Evolutionary conservation across 2,888 invertebrate species (phyloP).

Genomic region (Platycheirus rosarum): DNA sequence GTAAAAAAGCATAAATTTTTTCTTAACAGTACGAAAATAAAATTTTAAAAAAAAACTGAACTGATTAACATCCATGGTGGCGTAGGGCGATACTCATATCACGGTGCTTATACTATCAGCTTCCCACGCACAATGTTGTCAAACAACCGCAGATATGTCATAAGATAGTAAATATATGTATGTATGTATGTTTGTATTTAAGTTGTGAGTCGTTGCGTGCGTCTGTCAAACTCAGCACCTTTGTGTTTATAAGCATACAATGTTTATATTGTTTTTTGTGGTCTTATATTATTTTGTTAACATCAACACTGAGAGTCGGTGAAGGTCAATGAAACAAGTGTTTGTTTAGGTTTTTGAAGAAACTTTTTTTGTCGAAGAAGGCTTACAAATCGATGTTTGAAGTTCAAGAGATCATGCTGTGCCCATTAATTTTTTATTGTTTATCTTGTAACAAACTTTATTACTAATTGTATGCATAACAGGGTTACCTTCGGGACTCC

Average conservation of each 20-base stretch:
- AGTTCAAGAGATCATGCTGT: no score
- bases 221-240: neutral
- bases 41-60: constrained; percentile 59
- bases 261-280: neutral
- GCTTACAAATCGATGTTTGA: constrained; percentile 18
- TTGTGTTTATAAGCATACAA: constrained; percentile 24
- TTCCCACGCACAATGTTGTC: constrained; percentile 60
- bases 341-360: constrained; percentile 21
- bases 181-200: constrained; percentile 5
- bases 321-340: constrained; percentile 47
- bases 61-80: constrained; percentile 28
- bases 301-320: constrained; percentile 1
- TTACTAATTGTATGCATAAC: no score
- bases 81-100: constrained; percentile 35
- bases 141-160: constrained; percentile 48
- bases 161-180: no score
- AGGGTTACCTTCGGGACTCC: no score
- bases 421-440: no score
- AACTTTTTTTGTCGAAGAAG: constrained; percentile 5
- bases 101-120: constrained; percentile 14
- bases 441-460: no score
- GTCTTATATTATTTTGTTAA: neutral
- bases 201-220: constrained; percentile 21
- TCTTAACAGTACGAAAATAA: no score
- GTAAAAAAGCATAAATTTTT: no score